These are phyloP conservation scores for Natrix natrix DNA, from an alignment of 2,797 vertebrate genomes.

Conservation along the genomic window DNA sequence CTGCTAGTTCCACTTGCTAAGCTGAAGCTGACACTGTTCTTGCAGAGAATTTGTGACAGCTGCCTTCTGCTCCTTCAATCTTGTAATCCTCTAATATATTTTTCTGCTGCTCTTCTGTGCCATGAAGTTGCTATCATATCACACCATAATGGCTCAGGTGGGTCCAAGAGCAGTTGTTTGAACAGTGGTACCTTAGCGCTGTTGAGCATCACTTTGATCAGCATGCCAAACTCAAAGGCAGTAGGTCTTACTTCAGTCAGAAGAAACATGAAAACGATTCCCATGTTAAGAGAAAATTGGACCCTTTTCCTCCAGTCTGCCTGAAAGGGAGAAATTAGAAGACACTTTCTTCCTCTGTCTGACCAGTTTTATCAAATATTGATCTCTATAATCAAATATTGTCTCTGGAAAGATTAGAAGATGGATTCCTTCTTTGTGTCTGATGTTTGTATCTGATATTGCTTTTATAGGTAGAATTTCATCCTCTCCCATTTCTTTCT, in stretches of 20 bases:
- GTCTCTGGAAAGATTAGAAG: slow-evolving; percentile 40
- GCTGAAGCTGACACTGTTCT: slow-evolving; percentile 24
- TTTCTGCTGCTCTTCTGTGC: slow-evolving; percentile 20
- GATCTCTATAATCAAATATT: slow-evolving; percentile 9
- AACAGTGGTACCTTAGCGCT: slow-evolving; percentile 12
- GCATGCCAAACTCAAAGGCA: slow-evolving; percentile 41
- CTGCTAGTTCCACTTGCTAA: slow-evolving; percentile 28
- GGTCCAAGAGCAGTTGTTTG: slow-evolving; percentile 43
- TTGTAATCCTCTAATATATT: slow-evolving; percentile 27
- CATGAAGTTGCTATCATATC: slow-evolving; percentile 2
- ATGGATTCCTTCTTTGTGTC: slow-evolving; percentile 28
- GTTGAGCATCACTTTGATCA: slow-evolving; percentile 33
- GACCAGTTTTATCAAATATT: neutral
- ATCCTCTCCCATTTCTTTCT: slow-evolving; percentile 29
- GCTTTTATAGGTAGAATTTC: slow-evolving; percentile 21
- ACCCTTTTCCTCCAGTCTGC: slow-evolving; percentile 24
- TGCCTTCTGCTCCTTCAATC: slow-evolving; percentile 14
- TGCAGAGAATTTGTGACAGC: slow-evolving; percentile 25
- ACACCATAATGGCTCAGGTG: slow-evolving; percentile 34
- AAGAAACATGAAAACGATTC: slow-evolving; percentile 51
- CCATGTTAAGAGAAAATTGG: slow-evolving; percentile 41
- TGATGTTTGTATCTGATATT: neutral
- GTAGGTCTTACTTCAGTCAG: slow-evolving; percentile 22
- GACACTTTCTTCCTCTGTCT: slow-evolving; percentile 18
- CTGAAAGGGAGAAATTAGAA: slow-evolving; percentile 59